Percentiles rank a stretch among this genome's conserved stretches.
Evolutionary conservation across 2,888 invertebrate genomes (phyloP).

Genomic region (Sphaerophoria taeniata): DNA sequence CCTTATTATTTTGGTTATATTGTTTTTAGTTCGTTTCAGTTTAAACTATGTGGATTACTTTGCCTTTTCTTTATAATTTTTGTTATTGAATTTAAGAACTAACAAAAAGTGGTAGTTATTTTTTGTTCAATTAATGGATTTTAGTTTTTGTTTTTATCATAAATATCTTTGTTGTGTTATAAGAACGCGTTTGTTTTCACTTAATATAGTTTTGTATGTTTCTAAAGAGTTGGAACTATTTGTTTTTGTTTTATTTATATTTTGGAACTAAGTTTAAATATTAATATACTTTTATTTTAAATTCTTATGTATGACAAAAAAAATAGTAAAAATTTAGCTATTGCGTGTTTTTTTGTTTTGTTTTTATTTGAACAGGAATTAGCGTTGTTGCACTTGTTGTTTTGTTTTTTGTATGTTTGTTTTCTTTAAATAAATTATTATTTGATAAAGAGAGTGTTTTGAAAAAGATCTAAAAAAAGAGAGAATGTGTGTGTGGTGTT

Average conservation of each 20-base stretch:
- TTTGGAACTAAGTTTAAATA: conserved; percentile 54
- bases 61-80: not conserved
- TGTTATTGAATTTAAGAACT: conserved; percentile 48
- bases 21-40: conserved; percentile 33
- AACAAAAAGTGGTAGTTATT: conserved; percentile 39
- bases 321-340: conserved; percentile 62
- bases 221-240: conserved; percentile 62
- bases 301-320: conserved; percentile 45
- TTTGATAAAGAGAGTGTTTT: conserved; percentile 53
- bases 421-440: conserved; percentile 24
- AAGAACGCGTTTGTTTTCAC: not conserved
- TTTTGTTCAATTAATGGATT: conserved; percentile 57
- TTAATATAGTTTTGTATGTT: conserved; percentile 47
- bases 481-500: conserved; percentile 48
- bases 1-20: conserved; percentile 49
- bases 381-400: conserved; percentile 63
- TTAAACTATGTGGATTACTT: conserved; percentile 39
- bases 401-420: conserved; percentile 29
- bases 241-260: conserved; percentile 33
- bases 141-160: conserved; percentile 22
- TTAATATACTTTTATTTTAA: conserved; percentile 39
- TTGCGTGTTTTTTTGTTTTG: conserved; percentile 47
- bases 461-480: conserved; percentile 18
- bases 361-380: conserved; percentile 59
- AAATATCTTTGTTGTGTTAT: conserved; percentile 10